Evolutionary conservation across 2,888 invertebrate species (phyloP).

Genomic region (Tiliacea citrago): DNA sequence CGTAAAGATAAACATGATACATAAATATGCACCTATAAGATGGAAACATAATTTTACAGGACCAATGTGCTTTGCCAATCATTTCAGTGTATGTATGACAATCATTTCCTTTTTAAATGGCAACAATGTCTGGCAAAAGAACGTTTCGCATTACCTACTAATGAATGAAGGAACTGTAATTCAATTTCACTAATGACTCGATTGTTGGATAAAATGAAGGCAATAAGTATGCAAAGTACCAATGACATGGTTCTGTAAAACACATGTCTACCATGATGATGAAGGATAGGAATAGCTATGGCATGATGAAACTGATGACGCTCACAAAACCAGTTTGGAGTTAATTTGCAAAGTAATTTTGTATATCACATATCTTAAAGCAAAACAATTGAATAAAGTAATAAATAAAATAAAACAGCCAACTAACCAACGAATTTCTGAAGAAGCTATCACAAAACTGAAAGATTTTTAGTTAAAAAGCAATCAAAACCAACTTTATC

Average conservation of each 20-base stretch:
- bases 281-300: neutral
- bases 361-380: neutral
- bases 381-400: neutral
- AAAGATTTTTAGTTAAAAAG: neutral
- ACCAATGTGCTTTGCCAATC: no score
- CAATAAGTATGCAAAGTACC: neutral
- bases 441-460: slow-evolving; percentile 40
- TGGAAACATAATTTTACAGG: no score
- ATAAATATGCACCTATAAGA: no score
- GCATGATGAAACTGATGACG: slow-evolving; percentile 10
- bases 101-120: slow-evolving; percentile 6
- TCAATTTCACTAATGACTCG: neutral
- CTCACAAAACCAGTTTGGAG: slow-evolving; percentile 42
- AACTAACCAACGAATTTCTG: slow-evolving; percentile 36
- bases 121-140: neutral
- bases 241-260: slow-evolving; percentile 1
- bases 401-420: slow-evolving; percentile 9
- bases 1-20: no score
- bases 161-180: slow-evolving; percentile 12
- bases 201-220: neutral
- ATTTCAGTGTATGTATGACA: neutral
- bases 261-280: neutral
- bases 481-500: slow-evolving; percentile 45
- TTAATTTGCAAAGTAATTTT: slow-evolving; percentile 14
- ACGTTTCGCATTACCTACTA: neutral